Conservation (phyloP, 2,113 vertebrate species). For the Amphiprion percula region DNA sequence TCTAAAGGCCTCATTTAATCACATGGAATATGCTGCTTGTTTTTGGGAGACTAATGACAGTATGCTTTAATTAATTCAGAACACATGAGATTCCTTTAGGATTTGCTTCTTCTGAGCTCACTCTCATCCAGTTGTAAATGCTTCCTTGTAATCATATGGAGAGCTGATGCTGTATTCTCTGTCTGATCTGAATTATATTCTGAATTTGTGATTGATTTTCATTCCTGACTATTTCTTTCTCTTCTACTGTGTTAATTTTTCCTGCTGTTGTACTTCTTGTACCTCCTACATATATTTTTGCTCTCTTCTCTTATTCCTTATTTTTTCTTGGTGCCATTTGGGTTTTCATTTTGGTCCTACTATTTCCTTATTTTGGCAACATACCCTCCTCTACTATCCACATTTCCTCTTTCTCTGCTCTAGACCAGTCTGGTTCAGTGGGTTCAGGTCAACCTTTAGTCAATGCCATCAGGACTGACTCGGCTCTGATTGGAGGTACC, state of each 20-base stretch:
- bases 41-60: constrained; percentile 44
- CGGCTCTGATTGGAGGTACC: constrained; percentile 97
- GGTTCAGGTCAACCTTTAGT: constrained; percentile 90
- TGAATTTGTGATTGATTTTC: constrained; percentile 36
- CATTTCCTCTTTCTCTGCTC: constrained; percentile 58
- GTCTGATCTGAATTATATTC: constrained; percentile 37
- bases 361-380: not conserved
- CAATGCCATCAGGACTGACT: constrained; percentile 91
- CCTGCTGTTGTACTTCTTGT: not conserved
- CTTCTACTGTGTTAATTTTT: not conserved
- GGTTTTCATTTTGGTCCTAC: too few species aligned
- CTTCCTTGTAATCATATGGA: constrained; percentile 17
- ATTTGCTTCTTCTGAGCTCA: constrained; percentile 33
- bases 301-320: not conserved
- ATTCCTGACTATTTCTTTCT: constrained; percentile 23
- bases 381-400: not conserved
- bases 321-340: constrained; percentile 1
- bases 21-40: constrained; percentile 17
- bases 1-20: constrained; percentile 53
- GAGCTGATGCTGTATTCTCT: constrained; percentile 21
- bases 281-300: not conserved
- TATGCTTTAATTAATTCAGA: constrained; percentile 69
- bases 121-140: constrained; percentile 27
- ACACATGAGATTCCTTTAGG: constrained; percentile 37
- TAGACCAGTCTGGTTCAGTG: constrained; percentile 93